Evolutionary conservation across 2,113 vertebrate species (phyloP), one percentile per base, ranked within the genome.

Genomic region (Caloenas nicobarica): DNA sequence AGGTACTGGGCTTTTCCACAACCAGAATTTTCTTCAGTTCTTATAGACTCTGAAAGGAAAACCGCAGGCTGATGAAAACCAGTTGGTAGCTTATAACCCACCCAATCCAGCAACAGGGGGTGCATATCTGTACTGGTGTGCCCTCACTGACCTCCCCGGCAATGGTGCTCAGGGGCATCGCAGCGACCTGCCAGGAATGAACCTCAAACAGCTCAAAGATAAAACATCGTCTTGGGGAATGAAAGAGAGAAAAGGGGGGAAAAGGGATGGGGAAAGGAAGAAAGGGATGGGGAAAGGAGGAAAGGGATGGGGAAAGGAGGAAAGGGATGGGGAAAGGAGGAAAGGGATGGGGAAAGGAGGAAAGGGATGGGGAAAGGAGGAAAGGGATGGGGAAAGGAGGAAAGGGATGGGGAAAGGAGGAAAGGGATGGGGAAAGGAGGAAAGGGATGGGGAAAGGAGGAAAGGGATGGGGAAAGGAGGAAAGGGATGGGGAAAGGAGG

Each of bases 11-110:
- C 51, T 80, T 88, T 79, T 90, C 68, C 85, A 85, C 44, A 93
- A 91, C 73, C 17, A 89, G 93, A 93, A 93, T 36, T 91, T 6
- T 68, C 87, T 86, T 77, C n/a, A 21, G 29, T n/a, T 93, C 92
- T 74, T 31, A 62, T 80, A 69, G 81, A 50, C 44, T 68, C 11
- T 73, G 91, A 93, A 91, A 95, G 64, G 50, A 91, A 95, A 81
- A 76, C 54, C 14, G 19, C 51, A 82, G 86, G 60, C 61, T 90
- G 77, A 91, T 84, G 86, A 95, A 94, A 90, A 91, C 56, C 68
- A 74, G 60, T 70, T 85, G 81, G 70, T 80, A 73, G 62, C 54
- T 92, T 80, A 33, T 38, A 50, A 74, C 26, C 23, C 29, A 13
- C 42, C 33, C 7, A 38, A 40, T 48, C 44, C 54, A 89, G 65